A percentile compares a stretch with the other conserved stretches of the same genome.
phyloP scores from a whole-genome alignment of 2,113 vertebrate genomes.

The Tetrax tetrax region DNA sequence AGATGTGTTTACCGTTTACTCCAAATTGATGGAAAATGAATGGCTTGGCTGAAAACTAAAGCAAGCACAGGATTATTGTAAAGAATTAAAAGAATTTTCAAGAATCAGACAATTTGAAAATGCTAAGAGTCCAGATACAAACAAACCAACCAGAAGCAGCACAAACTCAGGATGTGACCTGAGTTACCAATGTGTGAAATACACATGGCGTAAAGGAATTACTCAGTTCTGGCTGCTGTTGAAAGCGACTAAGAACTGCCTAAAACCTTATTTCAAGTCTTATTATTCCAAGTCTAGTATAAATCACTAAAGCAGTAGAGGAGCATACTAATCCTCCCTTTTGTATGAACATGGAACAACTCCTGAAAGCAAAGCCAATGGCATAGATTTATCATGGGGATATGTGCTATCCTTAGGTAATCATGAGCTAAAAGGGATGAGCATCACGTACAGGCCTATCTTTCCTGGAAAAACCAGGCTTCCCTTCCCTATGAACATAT shows the following conservation, averaged over 20 bases:
- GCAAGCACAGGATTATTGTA: background rate
- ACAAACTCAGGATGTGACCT: background rate
- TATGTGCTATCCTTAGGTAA: background rate
- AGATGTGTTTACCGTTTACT: background rate
- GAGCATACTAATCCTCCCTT: conserved; percentile 59
- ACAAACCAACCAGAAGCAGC: background rate
- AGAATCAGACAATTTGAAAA: background rate
- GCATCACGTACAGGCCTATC: background rate
- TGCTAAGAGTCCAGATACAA: background rate
- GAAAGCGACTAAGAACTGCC: conserved; percentile 51
- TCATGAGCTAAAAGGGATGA: conserved; percentile 5
- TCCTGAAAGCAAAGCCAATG: conserved; percentile 66
- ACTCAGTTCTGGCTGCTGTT: background rate
- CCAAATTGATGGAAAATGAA: background rate
- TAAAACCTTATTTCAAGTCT: conserved; percentile 27
- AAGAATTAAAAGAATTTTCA: background rate
- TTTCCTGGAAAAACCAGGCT: background rate
- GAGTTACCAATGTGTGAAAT: background rate
- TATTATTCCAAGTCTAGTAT: conserved; percentile 53
- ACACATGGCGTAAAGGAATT: background rate
- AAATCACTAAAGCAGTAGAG: conserved; percentile 67
- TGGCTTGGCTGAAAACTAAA: background rate
- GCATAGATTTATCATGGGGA: conserved; percentile 52
- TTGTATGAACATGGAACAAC: conserved; percentile 19
- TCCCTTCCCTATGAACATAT: background rate